Base-by-base conservation (phyloP, 1,140 invertebrate species). In the Drosophila chauvacae region DNA sequence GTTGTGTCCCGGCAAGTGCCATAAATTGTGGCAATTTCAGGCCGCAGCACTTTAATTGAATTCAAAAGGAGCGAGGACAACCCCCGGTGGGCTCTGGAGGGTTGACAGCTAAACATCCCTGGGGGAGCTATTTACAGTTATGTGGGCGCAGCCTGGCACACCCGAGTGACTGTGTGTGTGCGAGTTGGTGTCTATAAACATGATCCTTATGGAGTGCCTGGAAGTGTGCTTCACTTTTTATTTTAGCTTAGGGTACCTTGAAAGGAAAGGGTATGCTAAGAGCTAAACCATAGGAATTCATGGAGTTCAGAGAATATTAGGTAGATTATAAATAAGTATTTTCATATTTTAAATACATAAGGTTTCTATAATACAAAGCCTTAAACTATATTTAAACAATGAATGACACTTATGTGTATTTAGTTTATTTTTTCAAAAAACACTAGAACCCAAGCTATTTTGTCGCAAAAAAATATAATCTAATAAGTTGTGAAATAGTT, bases 41-140 rank as follows among this genome's bases (percentile, higher is more conserved):
- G 86, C 85, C 85, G 85, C 85, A 90, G 85, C 78, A 78, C 85
- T 90, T 90, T 90, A 90, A 90, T 90, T 90, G 85, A 90, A 90
- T 90, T 90, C 83, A 82, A 87, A 72, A 60, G 80, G 74, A 68
- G 83, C 73, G 69, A 77, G 63, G 30, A 68, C 63, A 85, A 90
- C 74, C 77, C 70, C 68, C 61, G 59, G 59, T 23, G 69, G 63
- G 47, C 56, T 39, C 16, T 56, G 39, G 81, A 84, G 79, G 81
- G 79, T 74, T 78, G 84, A 80, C 84, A 71, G 72, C 82, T 92
- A 92, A 92, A 92, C 91, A 92, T 92, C 91, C 91, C 88, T 91
- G 65, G 53, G 91, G 91, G 88, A 90, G 91, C 87, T 87, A 87
- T 91, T 90, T 90, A 90, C 86, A 74, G 81, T 80, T 77, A 69